A percentile compares a stretch with the other conserved stretches of the same genome.
phyloP scores from a whole-genome alignment of 2,888 invertebrate species.

The Thumatha senex region DNA sequence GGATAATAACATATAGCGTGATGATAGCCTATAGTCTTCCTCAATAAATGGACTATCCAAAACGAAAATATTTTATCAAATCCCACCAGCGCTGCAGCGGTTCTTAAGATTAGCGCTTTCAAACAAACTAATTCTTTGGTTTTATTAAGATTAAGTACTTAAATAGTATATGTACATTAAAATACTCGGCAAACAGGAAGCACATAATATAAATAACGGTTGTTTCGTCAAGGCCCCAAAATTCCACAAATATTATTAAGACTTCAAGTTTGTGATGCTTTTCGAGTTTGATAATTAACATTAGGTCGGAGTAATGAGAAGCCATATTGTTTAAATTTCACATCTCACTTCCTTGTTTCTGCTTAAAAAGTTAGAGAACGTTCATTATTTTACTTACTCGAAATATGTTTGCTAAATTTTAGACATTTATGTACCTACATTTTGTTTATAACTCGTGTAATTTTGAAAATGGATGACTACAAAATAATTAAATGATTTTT shows the following conservation, averaged over 20 bases:
- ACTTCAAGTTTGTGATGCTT: background rate
- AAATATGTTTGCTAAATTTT: background rate
- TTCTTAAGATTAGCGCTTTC: no score
- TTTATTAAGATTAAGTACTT: no score
- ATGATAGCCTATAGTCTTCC: no score
- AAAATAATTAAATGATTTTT: no score
- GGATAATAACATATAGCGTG: no score
- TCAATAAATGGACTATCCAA: no score
- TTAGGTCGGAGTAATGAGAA: background rate
- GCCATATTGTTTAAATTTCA: conserved; percentile 5
- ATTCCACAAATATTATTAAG: background rate
- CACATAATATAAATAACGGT: background rate
- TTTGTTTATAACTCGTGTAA: background rate
- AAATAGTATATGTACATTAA: no score
- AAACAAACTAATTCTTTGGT: no score
- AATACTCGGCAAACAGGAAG: background rate
- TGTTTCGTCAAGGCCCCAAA: background rate
- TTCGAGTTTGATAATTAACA: conserved; percentile 4
- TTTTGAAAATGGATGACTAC: no score
- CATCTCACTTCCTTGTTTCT: conserved; percentile 1
- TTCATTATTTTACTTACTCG: background rate
- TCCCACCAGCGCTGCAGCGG: no score
- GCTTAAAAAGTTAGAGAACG: conserved; percentile 1
- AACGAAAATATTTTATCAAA: no score
- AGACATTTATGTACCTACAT: background rate